Evolutionary conservation across 2,113 vertebrate species (phyloP).

Genomic region (Eurystomus gularis): DNA sequence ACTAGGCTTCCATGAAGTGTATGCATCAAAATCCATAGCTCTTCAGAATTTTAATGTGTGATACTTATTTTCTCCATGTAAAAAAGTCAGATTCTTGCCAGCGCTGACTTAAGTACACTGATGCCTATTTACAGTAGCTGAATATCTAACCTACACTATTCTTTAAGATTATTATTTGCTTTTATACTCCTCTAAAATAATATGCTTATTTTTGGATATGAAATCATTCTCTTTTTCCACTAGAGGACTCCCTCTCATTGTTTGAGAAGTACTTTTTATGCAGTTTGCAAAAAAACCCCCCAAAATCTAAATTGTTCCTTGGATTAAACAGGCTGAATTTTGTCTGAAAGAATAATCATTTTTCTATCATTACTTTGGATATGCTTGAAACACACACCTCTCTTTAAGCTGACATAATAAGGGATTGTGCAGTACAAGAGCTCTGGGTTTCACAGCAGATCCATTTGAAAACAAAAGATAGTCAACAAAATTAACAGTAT

Average conservation of each 20-base stretch:
- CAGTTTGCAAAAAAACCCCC: neutral
- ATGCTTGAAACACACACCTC: neutral
- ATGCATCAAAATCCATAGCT: neutral
- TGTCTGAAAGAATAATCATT: neutral
- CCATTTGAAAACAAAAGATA: neutral
- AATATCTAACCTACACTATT: neutral
- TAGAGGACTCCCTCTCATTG: constrained; percentile 65
- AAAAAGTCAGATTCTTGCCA: neutral
- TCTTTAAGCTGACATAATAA: neutral
- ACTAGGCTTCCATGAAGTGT: neutral
- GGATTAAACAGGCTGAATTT: neutral
- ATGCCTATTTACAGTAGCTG: neutral
- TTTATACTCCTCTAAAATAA: neutral
- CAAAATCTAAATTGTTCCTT: neutral
- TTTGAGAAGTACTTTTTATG: neutral
- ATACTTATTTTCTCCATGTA: neutral
- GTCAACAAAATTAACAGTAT: neutral
- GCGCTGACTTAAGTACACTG: neutral
- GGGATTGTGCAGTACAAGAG: neutral
- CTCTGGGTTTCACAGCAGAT: neutral
- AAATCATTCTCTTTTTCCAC: constrained; percentile 11
- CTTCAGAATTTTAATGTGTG: neutral
- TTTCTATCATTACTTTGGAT: neutral
- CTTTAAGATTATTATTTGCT: neutral
- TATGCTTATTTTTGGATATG: neutral